Evolutionary conservation across 1,140 invertebrate genomes (phyloP).

Genomic region (Bilobella aurantiaca): DNA sequence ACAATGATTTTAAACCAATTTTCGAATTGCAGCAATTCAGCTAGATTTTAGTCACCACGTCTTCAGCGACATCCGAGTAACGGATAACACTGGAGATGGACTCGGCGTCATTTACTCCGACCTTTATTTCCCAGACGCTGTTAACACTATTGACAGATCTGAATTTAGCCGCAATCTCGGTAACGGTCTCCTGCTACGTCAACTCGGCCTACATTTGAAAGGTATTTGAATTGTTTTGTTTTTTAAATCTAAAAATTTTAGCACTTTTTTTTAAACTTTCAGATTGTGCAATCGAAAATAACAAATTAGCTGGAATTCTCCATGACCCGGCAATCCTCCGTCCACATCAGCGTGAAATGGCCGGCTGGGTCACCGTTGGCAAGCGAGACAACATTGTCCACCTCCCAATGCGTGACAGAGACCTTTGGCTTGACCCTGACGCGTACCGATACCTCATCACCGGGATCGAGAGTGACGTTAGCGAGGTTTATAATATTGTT

Average conservation of each 20-base stretch:
- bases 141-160: conserved; percentile 76
- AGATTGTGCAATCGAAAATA: conserved; percentile 65
- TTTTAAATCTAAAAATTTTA: neutral
- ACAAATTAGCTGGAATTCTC: conserved; percentile 73
- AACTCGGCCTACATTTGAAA: conserved; percentile 68
- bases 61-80: conserved; percentile 67
- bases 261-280: conserved; percentile 6
- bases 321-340: conserved; percentile 77
- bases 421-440: conserved; percentile 56
- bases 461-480: conserved; percentile 31
- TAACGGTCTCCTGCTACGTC: conserved; percentile 78
- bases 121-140: conserved; percentile 69
- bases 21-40: conserved; percentile 60
- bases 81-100: conserved; percentile 75
- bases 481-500: conserved; percentile 31
- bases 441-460: conserved; percentile 69
- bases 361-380: conserved; percentile 64
- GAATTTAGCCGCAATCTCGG: conserved; percentile 76
- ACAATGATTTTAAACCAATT: neutral
- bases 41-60: conserved; percentile 92
- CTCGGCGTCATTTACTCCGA: conserved; percentile 79
- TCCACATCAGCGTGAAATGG: conserved; percentile 75
- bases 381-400: conserved; percentile 43
- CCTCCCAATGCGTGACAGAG: conserved; percentile 37
- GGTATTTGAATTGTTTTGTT: conserved; percentile 38